Conservation (phyloP, 2,888 invertebrate species). For the Polietes domitor region DNA sequence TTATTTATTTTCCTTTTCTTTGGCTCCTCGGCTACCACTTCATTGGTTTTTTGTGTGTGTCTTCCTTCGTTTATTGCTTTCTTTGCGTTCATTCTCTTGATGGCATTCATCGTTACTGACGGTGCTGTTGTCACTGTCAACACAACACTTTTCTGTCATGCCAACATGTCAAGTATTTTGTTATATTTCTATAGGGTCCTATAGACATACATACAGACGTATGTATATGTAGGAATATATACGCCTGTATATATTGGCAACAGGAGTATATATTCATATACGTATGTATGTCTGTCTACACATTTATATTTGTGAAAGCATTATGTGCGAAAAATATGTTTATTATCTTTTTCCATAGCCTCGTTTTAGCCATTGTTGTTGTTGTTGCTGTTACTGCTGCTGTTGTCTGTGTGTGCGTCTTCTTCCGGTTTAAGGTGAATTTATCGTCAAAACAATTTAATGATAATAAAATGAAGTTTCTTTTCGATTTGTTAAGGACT, state of each 20-base stretch:
- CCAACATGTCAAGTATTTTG: conserved; percentile 65
- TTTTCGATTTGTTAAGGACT: background rate
- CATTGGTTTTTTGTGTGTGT: background rate
- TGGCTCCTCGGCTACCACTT: conserved; percentile 10
- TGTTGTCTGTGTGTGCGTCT: background rate
- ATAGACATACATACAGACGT: background rate
- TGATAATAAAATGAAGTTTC: conserved; percentile 15
- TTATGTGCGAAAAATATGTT: conserved; percentile 37
- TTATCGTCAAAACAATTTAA: conserved; percentile 17
- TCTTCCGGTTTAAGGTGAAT: background rate
- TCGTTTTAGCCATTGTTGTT: conserved; percentile 3
- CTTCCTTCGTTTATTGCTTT: conserved; percentile 32
- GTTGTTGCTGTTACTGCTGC: no score
- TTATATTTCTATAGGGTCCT: conserved; percentile 43
- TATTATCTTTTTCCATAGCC: conserved; percentile 19
- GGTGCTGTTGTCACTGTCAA: conserved; percentile 60
- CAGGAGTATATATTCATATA: background rate
- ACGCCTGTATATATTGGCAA: background rate
- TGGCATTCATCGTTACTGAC: background rate
- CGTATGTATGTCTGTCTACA: background rate
- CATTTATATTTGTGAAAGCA: background rate
- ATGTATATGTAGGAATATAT: conserved; percentile 1
- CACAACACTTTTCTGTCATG: conserved; percentile 65
- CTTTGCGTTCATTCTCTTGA: conserved; percentile 8
- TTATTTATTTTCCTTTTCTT: conserved; percentile 37